A percentile compares a stretch with the other conserved stretches of the same genome.
These are phyloP conservation scores for Prenolepis imparis DNA, from an alignment of 2,888 invertebrate species.

Conservation along the genomic window DNA sequence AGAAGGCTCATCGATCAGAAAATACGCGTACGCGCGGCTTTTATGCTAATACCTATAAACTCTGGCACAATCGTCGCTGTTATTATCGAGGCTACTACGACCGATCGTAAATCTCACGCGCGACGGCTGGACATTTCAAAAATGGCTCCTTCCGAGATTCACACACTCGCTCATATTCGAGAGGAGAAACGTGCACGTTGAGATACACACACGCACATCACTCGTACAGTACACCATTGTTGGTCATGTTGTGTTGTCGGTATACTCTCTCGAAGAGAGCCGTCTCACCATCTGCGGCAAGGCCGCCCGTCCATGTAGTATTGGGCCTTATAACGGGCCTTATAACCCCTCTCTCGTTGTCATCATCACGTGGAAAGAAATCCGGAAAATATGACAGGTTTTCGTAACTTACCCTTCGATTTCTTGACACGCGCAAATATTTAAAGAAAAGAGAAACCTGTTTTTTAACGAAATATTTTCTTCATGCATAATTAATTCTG, in stretches of 20 bases:
- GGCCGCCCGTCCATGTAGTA: conserved; percentile 78
- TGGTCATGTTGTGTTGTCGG: conserved; percentile 59
- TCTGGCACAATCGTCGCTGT: conserved; percentile 58
- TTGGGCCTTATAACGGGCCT: conserved; percentile 77
- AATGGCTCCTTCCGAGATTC: conserved; percentile 71
- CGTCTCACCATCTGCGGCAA: conserved; percentile 83
- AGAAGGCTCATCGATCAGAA: conserved; percentile 17
- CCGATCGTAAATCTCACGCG: conserved; percentile 65
- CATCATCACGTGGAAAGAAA: conserved; percentile 18
- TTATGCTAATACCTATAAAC: conserved; percentile 43
- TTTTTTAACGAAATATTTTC: not conserved
- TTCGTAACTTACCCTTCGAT: not conserved
- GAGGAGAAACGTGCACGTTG: conserved; percentile 32
- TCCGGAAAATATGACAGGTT: conserved; percentile 31
- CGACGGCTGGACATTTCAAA: conserved; percentile 59
- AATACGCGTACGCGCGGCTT: conserved; percentile 42
- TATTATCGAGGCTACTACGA: conserved; percentile 66
- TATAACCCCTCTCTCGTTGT: conserved; percentile 55
- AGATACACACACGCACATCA: conserved; percentile 48
- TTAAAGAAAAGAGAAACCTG: not conserved
- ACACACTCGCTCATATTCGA: conserved; percentile 25
- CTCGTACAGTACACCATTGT: conserved; percentile 57
- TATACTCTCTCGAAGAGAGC: conserved; percentile 72
- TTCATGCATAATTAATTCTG: not conserved
- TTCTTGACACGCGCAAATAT: not conserved